These are phyloP conservation scores for Callosobruchus maculatus DNA, from an alignment of 2,888 invertebrate species.

Conservation along the genomic window DNA sequence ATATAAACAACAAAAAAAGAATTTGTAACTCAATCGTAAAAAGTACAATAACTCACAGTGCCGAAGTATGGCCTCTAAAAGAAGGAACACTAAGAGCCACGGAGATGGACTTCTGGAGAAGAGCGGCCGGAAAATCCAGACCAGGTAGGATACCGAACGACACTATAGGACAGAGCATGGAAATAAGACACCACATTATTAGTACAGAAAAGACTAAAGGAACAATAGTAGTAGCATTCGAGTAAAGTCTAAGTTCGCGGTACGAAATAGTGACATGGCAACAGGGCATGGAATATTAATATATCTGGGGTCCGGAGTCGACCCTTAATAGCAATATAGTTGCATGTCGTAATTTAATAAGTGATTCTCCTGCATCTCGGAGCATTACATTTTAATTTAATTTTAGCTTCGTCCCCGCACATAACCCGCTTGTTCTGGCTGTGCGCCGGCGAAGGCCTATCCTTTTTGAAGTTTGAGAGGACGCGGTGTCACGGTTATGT, in stretches of 20 bases:
- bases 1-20: too few species aligned
- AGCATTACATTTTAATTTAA: conserved; percentile 46
- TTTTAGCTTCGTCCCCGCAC: conserved; percentile 37
- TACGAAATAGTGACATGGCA: conserved; percentile 6
- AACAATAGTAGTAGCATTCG: background rate
- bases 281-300: conserved; percentile 25
- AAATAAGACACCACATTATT: too few species aligned
- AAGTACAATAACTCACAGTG: too few species aligned
- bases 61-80: too few species aligned
- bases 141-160: too few species aligned
- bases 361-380: conserved; percentile 40
- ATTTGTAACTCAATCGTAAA: too few species aligned
- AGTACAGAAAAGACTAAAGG: too few species aligned
- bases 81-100: too few species aligned
- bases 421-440: conserved; percentile 21
- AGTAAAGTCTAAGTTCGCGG: background rate
- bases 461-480: conserved; percentile 35
- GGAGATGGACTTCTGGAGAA: too few species aligned
- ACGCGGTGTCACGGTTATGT: conserved; percentile 36
- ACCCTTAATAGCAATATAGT: conserved; percentile 39
- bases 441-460: conserved; percentile 31
- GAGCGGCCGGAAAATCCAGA: too few species aligned
- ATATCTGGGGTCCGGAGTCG: conserved; percentile 26
- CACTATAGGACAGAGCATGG: too few species aligned
- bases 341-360: conserved; percentile 46